These are phyloP conservation scores for Chrysolina americana DNA, from an alignment of 2,888 invertebrate genomes.

Conservation along the genomic window DNA sequence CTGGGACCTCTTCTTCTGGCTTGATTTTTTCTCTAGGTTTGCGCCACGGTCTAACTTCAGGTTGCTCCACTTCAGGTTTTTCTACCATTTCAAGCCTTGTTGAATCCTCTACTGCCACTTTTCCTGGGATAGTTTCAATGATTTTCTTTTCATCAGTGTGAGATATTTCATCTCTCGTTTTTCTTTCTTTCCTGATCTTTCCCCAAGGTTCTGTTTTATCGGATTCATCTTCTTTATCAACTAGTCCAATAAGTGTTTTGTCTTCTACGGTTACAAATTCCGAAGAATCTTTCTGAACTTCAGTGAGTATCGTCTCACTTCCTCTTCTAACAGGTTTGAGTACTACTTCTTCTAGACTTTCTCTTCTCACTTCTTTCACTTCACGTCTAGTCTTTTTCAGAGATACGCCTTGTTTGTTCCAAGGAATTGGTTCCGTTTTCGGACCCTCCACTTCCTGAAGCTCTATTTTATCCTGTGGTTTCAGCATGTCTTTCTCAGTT, in stretches of 20 bases:
- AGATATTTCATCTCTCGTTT: constrained; percentile 45
- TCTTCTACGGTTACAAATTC: no score
- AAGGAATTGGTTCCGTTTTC: constrained; percentile 68
- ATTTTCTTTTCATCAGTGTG: constrained; percentile 59
- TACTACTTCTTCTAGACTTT: constrained; percentile 45
- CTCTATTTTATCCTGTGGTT: constrained; percentile 50
- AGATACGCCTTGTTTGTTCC: constrained; percentile 67
- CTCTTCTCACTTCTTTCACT: constrained; percentile 64
- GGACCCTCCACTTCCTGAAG: constrained; percentile 19
- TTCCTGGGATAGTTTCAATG: constrained; percentile 57
- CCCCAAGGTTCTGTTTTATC: constrained; percentile 55
- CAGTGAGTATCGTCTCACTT: constrained; percentile 58
- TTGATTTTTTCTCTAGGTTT: constrained; percentile 48
- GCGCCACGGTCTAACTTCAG: constrained; percentile 58
- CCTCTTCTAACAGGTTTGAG: constrained; percentile 42
- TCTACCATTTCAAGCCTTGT: neutral
- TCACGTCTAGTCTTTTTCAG: constrained; percentile 37
- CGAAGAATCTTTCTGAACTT: constrained; percentile 53
- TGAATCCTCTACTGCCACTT: constrained; percentile 62
- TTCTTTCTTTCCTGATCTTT: constrained; percentile 45
- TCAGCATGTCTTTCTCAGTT: constrained; percentile 51
- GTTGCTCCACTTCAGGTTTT: constrained; percentile 6
- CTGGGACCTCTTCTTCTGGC: constrained; percentile 32
- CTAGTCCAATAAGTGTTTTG: no score
- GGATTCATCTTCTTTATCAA: constrained; percentile 57